phyloP scores from a whole-genome alignment of 2,113 vertebrate species.

The Urocolius indicus region DNA sequence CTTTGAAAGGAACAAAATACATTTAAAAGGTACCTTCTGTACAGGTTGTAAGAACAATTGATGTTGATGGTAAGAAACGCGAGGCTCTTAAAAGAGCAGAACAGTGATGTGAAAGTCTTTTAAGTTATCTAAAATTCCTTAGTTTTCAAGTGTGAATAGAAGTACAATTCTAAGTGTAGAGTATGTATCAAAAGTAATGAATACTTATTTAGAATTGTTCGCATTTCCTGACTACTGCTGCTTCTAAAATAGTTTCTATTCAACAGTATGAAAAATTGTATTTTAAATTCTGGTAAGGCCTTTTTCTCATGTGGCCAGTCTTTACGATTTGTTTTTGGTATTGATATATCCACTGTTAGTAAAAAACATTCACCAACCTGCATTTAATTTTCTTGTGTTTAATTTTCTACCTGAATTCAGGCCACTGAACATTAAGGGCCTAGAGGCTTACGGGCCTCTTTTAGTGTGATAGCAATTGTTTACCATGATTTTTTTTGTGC shows the following conservation, averaged over 20 bases:
- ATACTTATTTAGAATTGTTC: neutral
- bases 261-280: neutral
- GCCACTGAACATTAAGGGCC: neutral
- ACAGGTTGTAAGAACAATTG: neutral
- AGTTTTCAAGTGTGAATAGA: neutral
- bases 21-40: neutral
- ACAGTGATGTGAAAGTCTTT: neutral
- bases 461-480: neutral
- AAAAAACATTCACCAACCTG: neutral
- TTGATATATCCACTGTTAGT: neutral
- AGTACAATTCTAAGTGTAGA: neutral
- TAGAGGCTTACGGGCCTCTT: neutral
- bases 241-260: neutral
- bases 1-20: neutral
- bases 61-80: neutral
- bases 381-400: slow-evolving; percentile 4
- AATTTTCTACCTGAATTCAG: slow-evolving; percentile 20
- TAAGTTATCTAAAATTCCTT: neutral
- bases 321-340: slow-evolving; percentile 13
- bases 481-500: neutral
- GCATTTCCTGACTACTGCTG: neutral
- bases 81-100: neutral
- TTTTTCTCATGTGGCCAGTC: neutral
- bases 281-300: neutral
- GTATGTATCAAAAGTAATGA: neutral